phyloP scores from a whole-genome alignment of 1,140 invertebrate genomes.

The Pomphorhynchus laevis region DNA sequence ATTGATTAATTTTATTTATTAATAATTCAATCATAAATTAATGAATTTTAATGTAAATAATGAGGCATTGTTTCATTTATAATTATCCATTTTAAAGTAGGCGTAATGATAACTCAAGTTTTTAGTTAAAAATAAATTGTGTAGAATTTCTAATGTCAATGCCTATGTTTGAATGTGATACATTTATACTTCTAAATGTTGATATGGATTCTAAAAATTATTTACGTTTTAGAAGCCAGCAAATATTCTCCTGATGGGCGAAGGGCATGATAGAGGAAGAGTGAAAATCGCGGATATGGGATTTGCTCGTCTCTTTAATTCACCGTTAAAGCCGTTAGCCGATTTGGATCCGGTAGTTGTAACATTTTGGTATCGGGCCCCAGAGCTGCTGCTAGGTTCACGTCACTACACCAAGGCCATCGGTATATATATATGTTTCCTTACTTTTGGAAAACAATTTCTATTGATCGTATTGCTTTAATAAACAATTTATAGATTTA shows the following conservation, averaged over 20 bases:
- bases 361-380: constrained; percentile 96
- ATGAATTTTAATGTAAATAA: no score
- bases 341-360: constrained; percentile 85
- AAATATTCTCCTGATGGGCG: constrained; percentile 97
- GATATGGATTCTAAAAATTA: not conserved
- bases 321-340: constrained; percentile 60
- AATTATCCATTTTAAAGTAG: no score
- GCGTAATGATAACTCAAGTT: no score
- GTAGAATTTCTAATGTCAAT: no score
- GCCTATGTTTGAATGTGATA: no score
- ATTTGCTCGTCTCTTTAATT: constrained; percentile 91
- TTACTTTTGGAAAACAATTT: no score
- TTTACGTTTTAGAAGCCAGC: constrained; percentile 48
- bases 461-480: no score
- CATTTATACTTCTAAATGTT: not conserved
- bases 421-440: constrained; percentile 24
- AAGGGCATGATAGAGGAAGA: constrained; percentile 64
- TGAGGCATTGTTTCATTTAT: no score
- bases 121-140: no score
- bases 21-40: no score
- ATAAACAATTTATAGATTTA: no score
- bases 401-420: constrained; percentile 93
- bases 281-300: constrained; percentile 99
- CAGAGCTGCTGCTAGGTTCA: constrained; percentile 68
- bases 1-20: no score